These are phyloP conservation scores for Limnephilus auricula DNA, from an alignment of 2,888 invertebrate species.

Conservation along the genomic window DNA sequence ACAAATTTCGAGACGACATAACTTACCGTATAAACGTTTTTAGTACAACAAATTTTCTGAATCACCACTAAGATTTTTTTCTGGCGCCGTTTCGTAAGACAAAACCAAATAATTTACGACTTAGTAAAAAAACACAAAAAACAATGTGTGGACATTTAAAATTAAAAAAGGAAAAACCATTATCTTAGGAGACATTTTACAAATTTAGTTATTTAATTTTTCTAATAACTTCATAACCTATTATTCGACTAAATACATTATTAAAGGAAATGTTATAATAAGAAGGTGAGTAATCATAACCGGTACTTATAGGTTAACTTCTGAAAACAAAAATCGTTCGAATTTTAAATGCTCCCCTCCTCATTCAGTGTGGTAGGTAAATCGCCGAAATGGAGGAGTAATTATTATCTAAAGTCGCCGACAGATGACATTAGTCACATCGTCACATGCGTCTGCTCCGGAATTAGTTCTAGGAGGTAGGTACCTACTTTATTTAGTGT, in stretches of 20 bases:
- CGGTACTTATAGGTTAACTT: slow-evolving; percentile 4
- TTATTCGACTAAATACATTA: fast-evolving
- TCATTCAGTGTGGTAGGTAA: slow-evolving; percentile 53
- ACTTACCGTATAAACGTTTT: too few species aligned
- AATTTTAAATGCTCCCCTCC: slow-evolving; percentile 23
- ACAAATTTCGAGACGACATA: too few species aligned
- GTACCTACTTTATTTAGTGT: slow-evolving; percentile 58
- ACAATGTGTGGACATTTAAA: too few species aligned
- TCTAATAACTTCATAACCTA: too few species aligned
- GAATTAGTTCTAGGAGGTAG: slow-evolving; percentile 31
- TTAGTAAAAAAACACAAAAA: too few species aligned
- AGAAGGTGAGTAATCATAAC: background rate
- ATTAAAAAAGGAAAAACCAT: too few species aligned
- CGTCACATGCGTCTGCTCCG: slow-evolving; percentile 63
- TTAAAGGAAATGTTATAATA: background rate
- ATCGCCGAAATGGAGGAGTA: slow-evolving; percentile 55
- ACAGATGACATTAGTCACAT: slow-evolving; percentile 66
- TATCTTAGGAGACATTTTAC: too few species aligned
- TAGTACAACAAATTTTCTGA: too few species aligned
- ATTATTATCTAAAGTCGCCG: slow-evolving; percentile 65
- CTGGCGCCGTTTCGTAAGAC: too few species aligned
- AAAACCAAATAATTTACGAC: too few species aligned
- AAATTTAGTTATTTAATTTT: too few species aligned
- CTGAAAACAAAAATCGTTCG: slow-evolving; percentile 49
- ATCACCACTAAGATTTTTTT: too few species aligned